Evolutionary conservation across 2,888 invertebrate species (phyloP), one percentile per base, ranked within the genome.

Genomic region (Chymomyza fuscimana): DNA sequence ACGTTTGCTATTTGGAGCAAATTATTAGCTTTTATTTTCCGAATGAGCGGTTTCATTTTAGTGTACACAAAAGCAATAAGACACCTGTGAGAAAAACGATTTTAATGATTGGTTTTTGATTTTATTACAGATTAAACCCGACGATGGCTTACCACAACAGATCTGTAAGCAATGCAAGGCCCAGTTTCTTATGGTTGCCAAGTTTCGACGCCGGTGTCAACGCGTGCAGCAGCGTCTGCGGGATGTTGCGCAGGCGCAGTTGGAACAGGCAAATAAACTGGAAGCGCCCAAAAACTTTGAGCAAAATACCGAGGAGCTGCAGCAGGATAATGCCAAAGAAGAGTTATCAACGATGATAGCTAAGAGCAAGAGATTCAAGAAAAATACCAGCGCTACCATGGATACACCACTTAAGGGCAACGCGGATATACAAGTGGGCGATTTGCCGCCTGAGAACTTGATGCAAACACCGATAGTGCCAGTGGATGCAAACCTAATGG

Each of bases 151-250:
- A 68, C 88, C 90, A 52, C 91, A 90, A 71, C 81, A 86, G 73
- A 90, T 90, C 66, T 90, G 90, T 72, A 82, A 85, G 12, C 90
- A 90, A 74, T 90, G 90, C 77, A 87, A 74, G 64, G 89, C 90
- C 9, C 90, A 89, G 66, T 89, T 90, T 66, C 79, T 87, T 67
- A 89, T 90, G 83, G 86, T 90, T 65, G 88, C 84, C 72, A 90
- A 90, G 73, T 90, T 90, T 69, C 90, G 91, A 4, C 81, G 90
- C 68, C 87, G 88, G 67, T 90, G 90, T 59, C 67, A 87, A 32
- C 88, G 89, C n/a, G 86, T 89, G 59, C 90, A 90, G 74, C 80
- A 81, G 52, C 86, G 88, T 29, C 74, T 90, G 50, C 81, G 82
- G 46, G 78, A 60, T 16, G 36, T 61, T 50, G 56, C 60, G 62